phyloP scores from a whole-genome alignment of 2,113 vertebrate species.

The Penelope pileata region DNA sequence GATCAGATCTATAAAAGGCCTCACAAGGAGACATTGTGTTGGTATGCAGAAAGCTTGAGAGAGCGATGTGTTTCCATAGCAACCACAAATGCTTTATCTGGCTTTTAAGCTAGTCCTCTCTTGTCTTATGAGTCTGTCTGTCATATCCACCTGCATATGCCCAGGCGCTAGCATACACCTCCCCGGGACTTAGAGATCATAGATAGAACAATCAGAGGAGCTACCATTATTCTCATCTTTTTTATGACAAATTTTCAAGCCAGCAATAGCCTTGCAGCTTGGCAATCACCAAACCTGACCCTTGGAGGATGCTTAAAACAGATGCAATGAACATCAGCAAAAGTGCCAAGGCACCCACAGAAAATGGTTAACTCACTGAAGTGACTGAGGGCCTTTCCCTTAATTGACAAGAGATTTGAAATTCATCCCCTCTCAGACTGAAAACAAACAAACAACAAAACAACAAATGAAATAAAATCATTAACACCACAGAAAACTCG shows the following conservation, averaged over 20 bases:
- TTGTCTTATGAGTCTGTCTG: neutral
- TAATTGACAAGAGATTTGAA: neutral
- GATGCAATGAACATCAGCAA: neutral
- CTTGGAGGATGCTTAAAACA: neutral
- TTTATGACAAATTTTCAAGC: neutral
- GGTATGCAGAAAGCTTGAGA: neutral
- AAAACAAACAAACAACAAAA: neutral
- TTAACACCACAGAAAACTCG: neutral
- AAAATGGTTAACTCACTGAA: neutral
- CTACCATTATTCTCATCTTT: neutral
- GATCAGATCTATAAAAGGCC: neutral
- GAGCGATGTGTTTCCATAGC: neutral
- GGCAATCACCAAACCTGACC: neutral
- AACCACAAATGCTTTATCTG: neutral
- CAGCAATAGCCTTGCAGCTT: neutral
- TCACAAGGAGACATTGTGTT: neutral
- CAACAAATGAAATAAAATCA: neutral
- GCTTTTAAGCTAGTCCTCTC: neutral
- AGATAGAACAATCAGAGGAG: neutral
- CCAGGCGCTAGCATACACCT: neutral
- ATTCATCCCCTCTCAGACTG: fast-evolving
- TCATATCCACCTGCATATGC: neutral
- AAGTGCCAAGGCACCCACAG: neutral
- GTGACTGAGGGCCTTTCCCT: neutral
- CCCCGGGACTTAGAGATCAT: neutral